Evolutionary conservation across 2,113 vertebrate species (phyloP).

Genomic region (Mobula birostris): DNA sequence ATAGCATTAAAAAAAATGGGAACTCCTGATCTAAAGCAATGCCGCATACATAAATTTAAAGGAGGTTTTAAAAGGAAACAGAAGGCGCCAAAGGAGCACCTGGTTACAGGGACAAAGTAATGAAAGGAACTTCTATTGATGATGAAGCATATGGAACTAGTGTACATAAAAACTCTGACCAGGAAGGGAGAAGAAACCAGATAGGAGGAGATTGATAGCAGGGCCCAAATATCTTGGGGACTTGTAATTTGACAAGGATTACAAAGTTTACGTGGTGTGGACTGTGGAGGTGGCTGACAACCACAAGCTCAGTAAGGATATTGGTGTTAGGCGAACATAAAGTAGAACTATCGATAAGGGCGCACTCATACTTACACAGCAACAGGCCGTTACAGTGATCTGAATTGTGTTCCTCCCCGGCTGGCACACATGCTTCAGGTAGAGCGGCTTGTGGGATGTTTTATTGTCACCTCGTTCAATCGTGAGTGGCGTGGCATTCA

Average conservation of each 20-base stretch:
- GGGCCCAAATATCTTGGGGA: background rate
- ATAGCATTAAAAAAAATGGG: too few species aligned
- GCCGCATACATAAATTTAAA: background rate
- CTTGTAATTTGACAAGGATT: background rate
- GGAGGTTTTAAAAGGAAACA: too few species aligned
- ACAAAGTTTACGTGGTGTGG: background rate
- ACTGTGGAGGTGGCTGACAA: background rate
- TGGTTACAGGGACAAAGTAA: background rate
- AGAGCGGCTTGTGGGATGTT: constrained; percentile 89
- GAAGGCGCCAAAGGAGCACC: background rate
- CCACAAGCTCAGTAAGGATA: background rate
- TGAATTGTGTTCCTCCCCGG: constrained; percentile 91
- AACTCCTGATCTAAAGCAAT: too few species aligned
- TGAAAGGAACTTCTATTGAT: background rate
- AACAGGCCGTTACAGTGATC: constrained; percentile 93
- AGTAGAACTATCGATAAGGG: background rate
- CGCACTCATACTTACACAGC: constrained; percentile 68
- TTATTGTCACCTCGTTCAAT: constrained; percentile 92
- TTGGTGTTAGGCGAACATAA: background rate
- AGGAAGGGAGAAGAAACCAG: background rate
- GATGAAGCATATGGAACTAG: background rate
- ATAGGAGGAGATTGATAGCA: background rate
- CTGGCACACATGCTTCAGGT: constrained; percentile 91
- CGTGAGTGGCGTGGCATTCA: constrained; percentile 81
- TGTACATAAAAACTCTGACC: background rate